Evolutionary conservation across 1,140 invertebrate genomes (phyloP), one percentile per base, ranked within the genome.

Genomic region (Cotesia typhae): DNA sequence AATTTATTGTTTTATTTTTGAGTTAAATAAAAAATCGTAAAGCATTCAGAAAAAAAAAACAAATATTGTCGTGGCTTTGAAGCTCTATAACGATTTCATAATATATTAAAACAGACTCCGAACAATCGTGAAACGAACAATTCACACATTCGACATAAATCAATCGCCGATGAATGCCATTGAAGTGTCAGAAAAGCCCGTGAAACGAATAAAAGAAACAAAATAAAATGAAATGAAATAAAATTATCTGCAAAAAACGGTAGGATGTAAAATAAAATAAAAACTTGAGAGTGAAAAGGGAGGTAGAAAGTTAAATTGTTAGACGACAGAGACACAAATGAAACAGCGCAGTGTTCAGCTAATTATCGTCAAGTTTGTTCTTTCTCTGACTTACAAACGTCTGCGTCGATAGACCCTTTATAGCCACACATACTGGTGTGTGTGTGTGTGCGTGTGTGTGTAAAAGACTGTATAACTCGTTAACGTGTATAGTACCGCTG

Each of bases 361-460:
- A 61, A 61, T 61, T 61, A 61, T 61, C 60, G 20, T 12, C 60
- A 7, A 28, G 17, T 55, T n/a, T 55, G 53, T 55, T 55, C 53
- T 55, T 17, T 55, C 17, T n/a, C 17, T 55, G 5, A 20, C 61
- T 47, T 41, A 41, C 36, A 64, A 64, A 41, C 37, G 61, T 64
- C 5, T 12, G 35, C 28, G 12, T 28, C 3, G 2, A 35, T 36
- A 64, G 38, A 64, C 28, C 3, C 37, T 36, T 64, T 64, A 28
- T 35, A 36, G 12, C 41, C 35, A 61, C 10, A 61, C 20, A 61
- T 10, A 47, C 41, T 7, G 2, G 10, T 6, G 10, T 47, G 10
- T 47, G 9, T 41, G 9, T 41, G 10, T 47, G 9, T 6, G 10
- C 10, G 10, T 47, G 9, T 41, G 9, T 41, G 10, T 47, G 10